Evolutionary conservation across 2,888 invertebrate species (phyloP), one percentile per base, ranked within the genome.

Genomic region (Tenthredo livida): DNA sequence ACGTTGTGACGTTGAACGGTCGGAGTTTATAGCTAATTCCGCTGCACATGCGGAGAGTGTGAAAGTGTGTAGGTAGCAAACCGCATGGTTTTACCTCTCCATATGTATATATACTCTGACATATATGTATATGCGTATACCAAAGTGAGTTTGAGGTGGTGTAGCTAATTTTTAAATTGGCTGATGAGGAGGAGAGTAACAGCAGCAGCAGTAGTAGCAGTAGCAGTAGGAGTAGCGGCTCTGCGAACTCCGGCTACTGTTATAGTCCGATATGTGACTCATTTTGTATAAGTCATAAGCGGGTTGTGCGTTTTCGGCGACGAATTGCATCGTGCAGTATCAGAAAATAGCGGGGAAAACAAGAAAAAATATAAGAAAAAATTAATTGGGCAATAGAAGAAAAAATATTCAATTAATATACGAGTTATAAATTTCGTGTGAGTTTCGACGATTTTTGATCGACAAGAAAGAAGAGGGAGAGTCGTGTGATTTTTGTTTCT

Each of bases 121-220:
- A 33, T 33, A 50, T 6, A 37, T 7, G 21, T 33, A 25, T 29
- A 54, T 33, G 7, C 29, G 47, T 25, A 25, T 25, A 47, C 67
- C 21, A 25, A 17, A 17, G 29, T 29, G 43, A 25, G 17, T 15
- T 47, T 43, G 15, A 29, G 67, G 29, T 70, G 83, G 83, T 83
- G 83, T 83, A 67, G 83, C 83, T 83, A 67, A 83, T 83, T 83
- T 83, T 47, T 83, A 83, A 83, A 83, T 83, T 83, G 83, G 83
- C 83, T 83, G 70, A 83, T 29, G 83, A 83, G 67, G 21, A 50
- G 82, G 33, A 77, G n/a, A 77, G 75, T 25, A 75, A 47, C 21
- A 75, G 50, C 21, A 72, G 43, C 72, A 73, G 21, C 43, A 73
- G 72, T 17, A 33, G 83, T 25, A 75, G 77, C 25, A 77, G 47